Conservation (phyloP, 2,888 invertebrate genomes). For the Macrophya alboannulata region DNA sequence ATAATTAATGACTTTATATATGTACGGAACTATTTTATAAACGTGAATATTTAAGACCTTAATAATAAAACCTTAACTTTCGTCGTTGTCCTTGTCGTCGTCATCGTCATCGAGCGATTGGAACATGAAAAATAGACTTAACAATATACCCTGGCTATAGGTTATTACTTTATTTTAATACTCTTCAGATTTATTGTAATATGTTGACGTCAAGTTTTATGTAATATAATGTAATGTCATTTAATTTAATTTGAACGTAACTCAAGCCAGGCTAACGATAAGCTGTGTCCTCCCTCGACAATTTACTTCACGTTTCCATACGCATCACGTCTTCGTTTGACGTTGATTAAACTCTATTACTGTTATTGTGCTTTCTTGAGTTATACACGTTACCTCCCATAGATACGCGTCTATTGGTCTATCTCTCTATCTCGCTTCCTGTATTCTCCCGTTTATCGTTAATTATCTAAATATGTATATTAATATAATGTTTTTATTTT, state of each 20-base stretch:
- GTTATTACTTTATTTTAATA: slow-evolving; percentile 12
- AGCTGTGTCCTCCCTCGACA: slow-evolving; percentile 20
- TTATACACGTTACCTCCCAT: background rate
- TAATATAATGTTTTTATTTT: background rate
- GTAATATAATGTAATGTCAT: slow-evolving; percentile 9
- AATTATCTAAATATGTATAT: background rate
- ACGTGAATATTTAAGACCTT: background rate
- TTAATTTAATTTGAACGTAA: background rate
- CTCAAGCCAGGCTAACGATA: slow-evolving; percentile 5
- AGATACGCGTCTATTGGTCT: slow-evolving; percentile 6
- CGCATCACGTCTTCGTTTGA: slow-evolving; percentile 37
- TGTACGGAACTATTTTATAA: background rate
- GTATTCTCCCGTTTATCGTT: background rate
- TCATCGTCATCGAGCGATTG: background rate
- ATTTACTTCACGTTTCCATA: slow-evolving; percentile 18
- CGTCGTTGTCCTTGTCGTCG: background rate
- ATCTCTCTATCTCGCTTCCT: background rate
- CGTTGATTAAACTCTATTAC: slow-evolving; percentile 37
- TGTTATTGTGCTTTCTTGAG: slow-evolving; percentile 18
- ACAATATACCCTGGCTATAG: background rate
- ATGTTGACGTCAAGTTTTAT: slow-evolving; percentile 19
- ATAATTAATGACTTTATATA: background rate
- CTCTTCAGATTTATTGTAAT: background rate
- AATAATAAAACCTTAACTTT: background rate
- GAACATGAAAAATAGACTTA: background rate